These are phyloP conservation scores for Cladopsammia gracilis DNA, from an alignment of 64 coral and sea anemone genomes.

Conservation along the genomic window DNA sequence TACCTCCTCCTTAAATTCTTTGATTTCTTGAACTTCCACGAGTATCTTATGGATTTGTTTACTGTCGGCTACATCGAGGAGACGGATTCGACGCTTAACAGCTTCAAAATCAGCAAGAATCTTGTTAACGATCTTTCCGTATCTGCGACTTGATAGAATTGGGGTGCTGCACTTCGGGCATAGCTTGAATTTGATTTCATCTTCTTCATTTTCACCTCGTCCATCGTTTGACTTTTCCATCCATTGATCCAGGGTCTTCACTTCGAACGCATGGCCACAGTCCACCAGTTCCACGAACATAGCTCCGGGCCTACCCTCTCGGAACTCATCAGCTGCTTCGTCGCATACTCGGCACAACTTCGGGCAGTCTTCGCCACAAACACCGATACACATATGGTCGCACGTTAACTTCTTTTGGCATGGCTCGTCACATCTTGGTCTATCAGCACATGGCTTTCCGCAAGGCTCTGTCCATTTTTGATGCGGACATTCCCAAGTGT, in stretches of 20 bases:
- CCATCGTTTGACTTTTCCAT: conserved; percentile 41
- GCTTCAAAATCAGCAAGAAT: conserved; percentile 66
- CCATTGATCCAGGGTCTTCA: conserved; percentile 62
- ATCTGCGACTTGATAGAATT: conserved; percentile 67
- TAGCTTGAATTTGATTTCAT: background rate
- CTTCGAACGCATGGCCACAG: conserved; percentile 90
- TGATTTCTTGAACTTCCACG: background rate
- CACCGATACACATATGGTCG: conserved; percentile 70
- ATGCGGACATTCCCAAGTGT: conserved; percentile 66
- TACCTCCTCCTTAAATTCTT: background rate
- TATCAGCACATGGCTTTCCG: conserved; percentile 32
- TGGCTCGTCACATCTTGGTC: conserved; percentile 63
- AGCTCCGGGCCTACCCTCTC: conserved; percentile 61
- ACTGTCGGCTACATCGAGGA: background rate
- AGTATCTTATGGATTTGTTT: conserved; percentile 17
- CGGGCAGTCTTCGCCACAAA: conserved; percentile 84
- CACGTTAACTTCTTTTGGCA: conserved; percentile 55
- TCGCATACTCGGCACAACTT: conserved; percentile 82
- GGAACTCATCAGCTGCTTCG: conserved; percentile 47
- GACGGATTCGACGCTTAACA: conserved; percentile 53
- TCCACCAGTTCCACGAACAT: conserved; percentile 82
- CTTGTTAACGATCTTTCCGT: conserved; percentile 73
- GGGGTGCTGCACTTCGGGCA: conserved; percentile 84
- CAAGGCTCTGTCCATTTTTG: conserved; percentile 49
- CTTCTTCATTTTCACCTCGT: background rate